Base-by-base conservation (phyloP, 2,888 invertebrate genomes). In the Sycophila texana region DNA sequence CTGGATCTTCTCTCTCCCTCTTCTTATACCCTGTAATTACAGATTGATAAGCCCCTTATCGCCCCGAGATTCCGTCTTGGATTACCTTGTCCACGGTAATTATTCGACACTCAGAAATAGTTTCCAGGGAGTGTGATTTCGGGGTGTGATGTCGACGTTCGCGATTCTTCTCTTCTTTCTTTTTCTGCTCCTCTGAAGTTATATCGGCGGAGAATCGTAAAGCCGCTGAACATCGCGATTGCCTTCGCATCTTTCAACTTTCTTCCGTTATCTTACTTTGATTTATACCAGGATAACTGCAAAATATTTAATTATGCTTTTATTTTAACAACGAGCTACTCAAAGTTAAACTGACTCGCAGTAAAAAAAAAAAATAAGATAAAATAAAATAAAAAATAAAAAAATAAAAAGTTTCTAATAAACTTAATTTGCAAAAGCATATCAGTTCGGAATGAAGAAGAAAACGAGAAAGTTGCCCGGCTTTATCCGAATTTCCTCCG, bases 21-120 rank as follows among this genome's bases (percentile, higher is more conserved):
- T 30, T 51, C 58, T 12, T 60, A 26, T 16, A 49, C 66, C 55
- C 76, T 63, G 73, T 76, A 80, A 76, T 80, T 80, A 76, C 80
- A 66, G 76, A 73, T 77, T 80, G 77, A 80, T 80, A 80, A 80
- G 75, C 72, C 55, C 60, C 61, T 79, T 79, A 79, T 79, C 79
- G 65, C 49, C 20, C 22, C 57, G 75, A 79, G 75, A 67, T 71
- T 79, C 65, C 57, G 72, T 0, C 67, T 16, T 58, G 55, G 51
- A 71, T 65, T 65, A 65, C 79, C 63, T 74, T 71, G 51, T 22
- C 74, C 57, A 58, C 70, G 26, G 16, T 13, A 51, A 72, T 75
- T 72, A 75, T 74, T 72, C 55, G 26, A 18, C 65, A n/a, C 68
- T 47, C 58, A 22, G 53, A 71, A 76, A 75, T 67, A 75, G 72